phyloP scores from a whole-genome alignment of 2,113 vertebrate genomes.

The Anhinga anhinga region DNA sequence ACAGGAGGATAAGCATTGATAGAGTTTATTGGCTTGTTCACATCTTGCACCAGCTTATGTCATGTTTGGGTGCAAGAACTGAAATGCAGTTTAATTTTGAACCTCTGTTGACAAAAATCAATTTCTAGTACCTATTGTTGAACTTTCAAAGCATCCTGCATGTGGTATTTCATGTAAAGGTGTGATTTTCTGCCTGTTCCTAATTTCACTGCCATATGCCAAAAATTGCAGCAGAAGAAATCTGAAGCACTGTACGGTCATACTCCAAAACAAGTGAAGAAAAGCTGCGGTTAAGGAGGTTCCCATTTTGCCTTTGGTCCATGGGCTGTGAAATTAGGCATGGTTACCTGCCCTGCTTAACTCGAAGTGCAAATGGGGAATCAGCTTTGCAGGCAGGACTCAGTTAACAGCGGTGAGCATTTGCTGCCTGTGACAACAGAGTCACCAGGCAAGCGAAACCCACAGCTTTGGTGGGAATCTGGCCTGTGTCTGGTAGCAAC shows the following conservation, averaged over 20 bases:
- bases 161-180: background rate
- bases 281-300: background rate
- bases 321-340: background rate
- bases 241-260: fast-evolving
- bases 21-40: background rate
- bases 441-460: background rate
- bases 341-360: background rate
- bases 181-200: background rate
- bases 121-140: background rate
- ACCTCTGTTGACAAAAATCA: background rate
- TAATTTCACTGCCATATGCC: background rate
- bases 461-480: background rate
- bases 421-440: background rate
- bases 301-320: background rate
- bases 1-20: background rate
- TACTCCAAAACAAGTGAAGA: background rate
- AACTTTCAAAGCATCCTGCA: background rate
- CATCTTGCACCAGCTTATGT: background rate
- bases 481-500: background rate
- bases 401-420: background rate
- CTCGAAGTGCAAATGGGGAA: background rate
- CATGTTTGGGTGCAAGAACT: background rate
- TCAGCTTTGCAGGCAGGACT: background rate
- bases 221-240: background rate
- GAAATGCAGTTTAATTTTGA: background rate